Evolutionary conservation across 2,888 invertebrate species (phyloP).

Genomic region (Harpalus rubripes): DNA sequence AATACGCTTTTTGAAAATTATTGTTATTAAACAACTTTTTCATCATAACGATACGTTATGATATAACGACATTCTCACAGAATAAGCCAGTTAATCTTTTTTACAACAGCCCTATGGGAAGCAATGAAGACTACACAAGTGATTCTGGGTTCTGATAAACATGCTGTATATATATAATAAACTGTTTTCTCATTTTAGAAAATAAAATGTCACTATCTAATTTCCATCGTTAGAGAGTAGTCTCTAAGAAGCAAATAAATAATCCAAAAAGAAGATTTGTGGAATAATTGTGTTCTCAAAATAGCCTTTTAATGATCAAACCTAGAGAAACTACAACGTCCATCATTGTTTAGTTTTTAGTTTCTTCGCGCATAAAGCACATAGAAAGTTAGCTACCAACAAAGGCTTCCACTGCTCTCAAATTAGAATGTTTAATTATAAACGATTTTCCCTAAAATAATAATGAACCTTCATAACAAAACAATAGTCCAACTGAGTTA

Average conservation of each 20-base stretch:
- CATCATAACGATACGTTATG: no score
- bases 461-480: slow-evolving; percentile 38
- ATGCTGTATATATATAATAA: not conserved
- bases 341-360: slow-evolving; percentile 33
- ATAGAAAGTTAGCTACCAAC: slow-evolving; percentile 22
- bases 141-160: no score
- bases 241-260: not conserved
- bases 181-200: not conserved
- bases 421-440: slow-evolving; percentile 47
- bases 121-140: no score
- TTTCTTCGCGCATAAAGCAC: slow-evolving; percentile 10
- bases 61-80: no score
- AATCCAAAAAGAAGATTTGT: slow-evolving; percentile 26
- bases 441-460: slow-evolving; percentile 44
- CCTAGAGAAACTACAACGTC: slow-evolving; percentile 28
- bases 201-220: not conserved
- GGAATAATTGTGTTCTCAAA: slow-evolving; percentile 16
- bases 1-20: no score
- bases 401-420: slow-evolving; percentile 11
- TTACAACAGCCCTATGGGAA: no score
- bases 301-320: slow-evolving; percentile 46
- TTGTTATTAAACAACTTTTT: no score
- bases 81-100: no score
- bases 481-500: slow-evolving; percentile 39
- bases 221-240: not conserved